Evolutionary conservation across 2,797 vertebrate genomes (phyloP), one percentile per base, ranked within the genome.

Genomic region (Callimico goeldii): DNA sequence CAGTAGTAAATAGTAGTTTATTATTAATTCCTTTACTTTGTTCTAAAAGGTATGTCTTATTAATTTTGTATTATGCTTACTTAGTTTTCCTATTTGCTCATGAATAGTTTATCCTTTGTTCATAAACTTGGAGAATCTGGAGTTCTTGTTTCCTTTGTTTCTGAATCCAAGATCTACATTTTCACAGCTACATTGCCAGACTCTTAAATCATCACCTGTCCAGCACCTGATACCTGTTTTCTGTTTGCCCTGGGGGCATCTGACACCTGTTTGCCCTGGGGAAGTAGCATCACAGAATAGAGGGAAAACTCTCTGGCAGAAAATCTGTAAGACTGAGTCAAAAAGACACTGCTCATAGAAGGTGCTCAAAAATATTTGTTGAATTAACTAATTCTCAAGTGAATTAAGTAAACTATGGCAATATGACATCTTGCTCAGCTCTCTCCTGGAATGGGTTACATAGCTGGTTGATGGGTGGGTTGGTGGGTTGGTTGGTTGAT

Each of bases 21-120:
- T 97, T 97, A 98, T 97, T 97, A 98, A 98, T 98, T 91, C 94
- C 90, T 97, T 97, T 96, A 96, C 97, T 98, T 97, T 97, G 80
- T 92, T 97, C 96, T 98, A 98, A 98, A 97, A 97, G 97, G 96
- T 97, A 95, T 98, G 96, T 97, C 97, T 97, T 97, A 98, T 98
- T 97, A 98, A 98, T 98, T 97, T 98, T 98, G 97, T 97, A 98
- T 98, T 92, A 95, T 97, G 97, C 96, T 98, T 96, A 95, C 97
- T 98, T 92, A 96, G 95, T 96, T 97, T 97, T 96, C 85, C 81
- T 98, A 96, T 98, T 98, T 98, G 97, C 98, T 98, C 97, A 98
- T 97, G 95, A 98, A 97, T 97, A 98, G 73, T 97, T 98, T 95
- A 97, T 98, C 96, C 97, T 98, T 95, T 97, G 97, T 97, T 97